A percentile compares a stretch with the other conserved stretches of the same genome.
Conservation (phyloP, 2,113 vertebrate genomes). For the Oreotragus oreotragus region DNA sequence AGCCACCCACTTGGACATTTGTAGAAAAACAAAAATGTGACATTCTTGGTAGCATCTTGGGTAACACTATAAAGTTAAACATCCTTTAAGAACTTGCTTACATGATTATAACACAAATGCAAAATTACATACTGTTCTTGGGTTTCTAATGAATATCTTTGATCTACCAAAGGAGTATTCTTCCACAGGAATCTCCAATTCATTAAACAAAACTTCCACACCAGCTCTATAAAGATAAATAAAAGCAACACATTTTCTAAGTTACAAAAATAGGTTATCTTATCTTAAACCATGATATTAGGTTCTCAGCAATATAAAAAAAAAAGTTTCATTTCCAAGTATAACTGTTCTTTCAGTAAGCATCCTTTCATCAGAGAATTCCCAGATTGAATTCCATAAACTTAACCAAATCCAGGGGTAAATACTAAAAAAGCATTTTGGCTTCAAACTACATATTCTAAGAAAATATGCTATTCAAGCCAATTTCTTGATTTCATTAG, state of each 20-base stretch:
- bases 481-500: slow-evolving; percentile 1
- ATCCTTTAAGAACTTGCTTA: neutral
- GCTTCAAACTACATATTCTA: neutral
- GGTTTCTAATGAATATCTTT: slow-evolving; percentile 99
- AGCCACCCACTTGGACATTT: neutral
- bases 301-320: neutral
- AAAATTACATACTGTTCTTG: slow-evolving; percentile 89
- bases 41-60: neutral
- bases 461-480: neutral
- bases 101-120: neutral
- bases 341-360: neutral
- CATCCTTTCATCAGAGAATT: neutral
- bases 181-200: slow-evolving; percentile 88
- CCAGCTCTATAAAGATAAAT: slow-evolving; percentile 83
- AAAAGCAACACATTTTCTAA: neutral
- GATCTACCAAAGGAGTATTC: slow-evolving; percentile 95
- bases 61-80: neutral
- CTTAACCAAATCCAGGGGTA: neutral
- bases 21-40: neutral
- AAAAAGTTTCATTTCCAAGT: neutral
- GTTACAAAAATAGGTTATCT: neutral
- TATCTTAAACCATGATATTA: neutral
- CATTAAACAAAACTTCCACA: slow-evolving; percentile 92
- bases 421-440: neutral
- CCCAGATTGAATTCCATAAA: neutral